phyloP scores from a whole-genome alignment of 2,888 invertebrate species.

The Catocala nupta region DNA sequence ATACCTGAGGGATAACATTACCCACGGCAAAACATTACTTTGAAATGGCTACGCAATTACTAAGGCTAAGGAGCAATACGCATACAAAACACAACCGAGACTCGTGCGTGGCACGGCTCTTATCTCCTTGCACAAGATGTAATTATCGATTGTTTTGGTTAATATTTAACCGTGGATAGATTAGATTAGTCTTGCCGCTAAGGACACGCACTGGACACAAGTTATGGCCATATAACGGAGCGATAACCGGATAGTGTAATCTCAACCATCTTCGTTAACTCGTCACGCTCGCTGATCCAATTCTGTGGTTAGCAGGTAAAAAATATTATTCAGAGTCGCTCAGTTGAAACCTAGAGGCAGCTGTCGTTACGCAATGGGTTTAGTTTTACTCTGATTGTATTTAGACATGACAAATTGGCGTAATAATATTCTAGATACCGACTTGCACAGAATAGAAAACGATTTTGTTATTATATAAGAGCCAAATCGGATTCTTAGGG shows the following conservation, averaged over 20 bases:
- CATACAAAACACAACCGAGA: constrained; percentile 38
- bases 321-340: constrained; percentile 51
- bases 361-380: constrained; percentile 55
- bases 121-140: constrained; percentile 52
- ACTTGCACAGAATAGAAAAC: constrained; percentile 9
- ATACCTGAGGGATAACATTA: constrained; percentile 12
- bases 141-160: constrained; percentile 59
- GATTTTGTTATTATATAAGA: not conserved
- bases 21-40: constrained; percentile 25
- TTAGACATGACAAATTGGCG: constrained; percentile 35
- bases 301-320: constrained; percentile 64
- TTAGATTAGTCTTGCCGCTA: constrained; percentile 47
- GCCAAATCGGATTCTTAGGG: not conserved
- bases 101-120: constrained; percentile 44
- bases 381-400: constrained; percentile 43
- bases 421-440: constrained; percentile 23
- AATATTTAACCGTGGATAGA: constrained; percentile 50
- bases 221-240: constrained; percentile 54
- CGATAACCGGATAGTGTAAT: constrained; percentile 63
- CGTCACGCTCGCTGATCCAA: constrained; percentile 69
- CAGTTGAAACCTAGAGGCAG: constrained; percentile 57
- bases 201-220: constrained; percentile 40
- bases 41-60: constrained; percentile 31
- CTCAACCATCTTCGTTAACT: constrained; percentile 60
- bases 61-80: constrained; percentile 27